Evolutionary conservation across 2,888 invertebrate genomes (phyloP).

Genomic region (Empis livida): DNA sequence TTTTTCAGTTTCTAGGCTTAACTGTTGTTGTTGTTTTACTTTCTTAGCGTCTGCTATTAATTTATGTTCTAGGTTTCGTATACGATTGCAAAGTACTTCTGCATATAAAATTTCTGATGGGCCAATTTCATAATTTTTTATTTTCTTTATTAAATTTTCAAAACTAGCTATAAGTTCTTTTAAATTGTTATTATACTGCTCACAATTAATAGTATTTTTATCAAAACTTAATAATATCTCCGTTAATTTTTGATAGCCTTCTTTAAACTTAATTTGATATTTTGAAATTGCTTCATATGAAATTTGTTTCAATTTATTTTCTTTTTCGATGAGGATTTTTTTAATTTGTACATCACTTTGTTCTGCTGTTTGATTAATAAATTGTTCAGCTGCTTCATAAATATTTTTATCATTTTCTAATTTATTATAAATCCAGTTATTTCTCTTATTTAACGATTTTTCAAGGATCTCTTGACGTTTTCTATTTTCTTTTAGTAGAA

Average conservation of each 20-base stretch:
- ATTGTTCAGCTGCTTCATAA: constrained; percentile 21
- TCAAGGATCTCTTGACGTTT: constrained; percentile 3
- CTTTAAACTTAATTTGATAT: constrained; percentile 43
- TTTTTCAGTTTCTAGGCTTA: constrained; percentile 6
- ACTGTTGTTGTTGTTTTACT: constrained; percentile 10
- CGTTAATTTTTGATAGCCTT: constrained; percentile 43
- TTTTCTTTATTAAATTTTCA: constrained; percentile 23
- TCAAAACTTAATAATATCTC: constrained; percentile 34
- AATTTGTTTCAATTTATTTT: too few species aligned
- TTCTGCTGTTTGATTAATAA: constrained; percentile 17
- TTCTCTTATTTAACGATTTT: neutral
- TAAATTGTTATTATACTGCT: constrained; percentile 31
- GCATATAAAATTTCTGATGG: constrained; percentile 43
- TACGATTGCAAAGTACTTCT: constrained; percentile 36
- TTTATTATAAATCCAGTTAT: constrained; percentile 13
- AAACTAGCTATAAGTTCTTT: constrained; percentile 26
- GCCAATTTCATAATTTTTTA: constrained; percentile 35
- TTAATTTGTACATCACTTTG: constrained; percentile 20
- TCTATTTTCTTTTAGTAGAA: constrained; percentile 12
- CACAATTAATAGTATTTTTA: constrained; percentile 30
- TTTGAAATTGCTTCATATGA: too few species aligned
- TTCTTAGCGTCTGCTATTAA: constrained; percentile 34
- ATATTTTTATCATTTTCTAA: constrained; percentile 18
- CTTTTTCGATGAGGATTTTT: constrained; percentile 18
- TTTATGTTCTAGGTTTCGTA: constrained; percentile 38